Conservation (phyloP, 1,140 invertebrate species). For the Caenorhabditis tropicalis region DNA sequence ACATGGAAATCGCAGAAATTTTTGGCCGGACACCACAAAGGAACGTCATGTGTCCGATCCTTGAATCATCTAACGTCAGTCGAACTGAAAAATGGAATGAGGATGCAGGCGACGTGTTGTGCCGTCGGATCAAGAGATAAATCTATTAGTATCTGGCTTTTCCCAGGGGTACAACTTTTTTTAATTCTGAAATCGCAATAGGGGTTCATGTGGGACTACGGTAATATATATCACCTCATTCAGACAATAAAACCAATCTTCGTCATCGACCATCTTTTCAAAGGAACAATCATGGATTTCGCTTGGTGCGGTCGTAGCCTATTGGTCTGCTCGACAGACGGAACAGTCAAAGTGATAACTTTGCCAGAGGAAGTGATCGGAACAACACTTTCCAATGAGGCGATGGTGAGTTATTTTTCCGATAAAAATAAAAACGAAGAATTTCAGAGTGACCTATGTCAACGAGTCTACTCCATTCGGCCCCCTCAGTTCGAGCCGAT, state of each 20-base stretch:
- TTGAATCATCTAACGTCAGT: background rate
- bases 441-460: constrained; percentile 24
- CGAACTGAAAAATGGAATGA: background rate
- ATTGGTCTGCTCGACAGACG: background rate
- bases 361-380: background rate
- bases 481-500: background rate
- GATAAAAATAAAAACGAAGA: background rate
- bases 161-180: background rate
- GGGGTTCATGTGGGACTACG: too few species aligned
- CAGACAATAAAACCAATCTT: background rate
- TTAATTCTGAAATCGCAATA: background rate
- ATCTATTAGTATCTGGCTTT: constrained; percentile 10
- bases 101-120: background rate
- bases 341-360: background rate
- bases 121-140: constrained; percentile 17
- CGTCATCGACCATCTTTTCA: background rate
- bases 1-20: constrained; percentile 78
- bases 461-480: background rate
- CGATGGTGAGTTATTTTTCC: background rate
- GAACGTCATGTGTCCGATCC: background rate
- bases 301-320: background rate
- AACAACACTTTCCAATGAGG: background rate
- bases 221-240: background rate
- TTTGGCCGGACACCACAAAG: constrained; percentile 24
- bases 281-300: constrained; percentile 18